Conservation (phyloP, 2,113 vertebrate species). For the Calypte anna region DNA sequence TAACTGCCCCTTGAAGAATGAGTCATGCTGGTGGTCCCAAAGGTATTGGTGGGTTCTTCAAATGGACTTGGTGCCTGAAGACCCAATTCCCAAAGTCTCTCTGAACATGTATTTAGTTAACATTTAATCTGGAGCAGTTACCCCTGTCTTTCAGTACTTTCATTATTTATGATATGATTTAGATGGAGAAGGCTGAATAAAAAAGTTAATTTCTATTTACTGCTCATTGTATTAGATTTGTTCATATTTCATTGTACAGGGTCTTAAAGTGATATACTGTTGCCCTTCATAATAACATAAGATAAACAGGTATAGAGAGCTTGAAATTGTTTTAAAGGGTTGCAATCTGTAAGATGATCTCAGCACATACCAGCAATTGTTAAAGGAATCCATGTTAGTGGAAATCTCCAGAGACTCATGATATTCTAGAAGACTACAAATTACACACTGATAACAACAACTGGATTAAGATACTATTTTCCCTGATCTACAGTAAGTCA, state of each 20-base stretch:
- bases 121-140: background rate
- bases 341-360: slow-evolving; percentile 24
- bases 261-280: background rate
- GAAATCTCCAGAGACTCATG: background rate
- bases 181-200: background rate
- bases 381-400: slow-evolving; percentile 17
- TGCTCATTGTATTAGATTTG: background rate
- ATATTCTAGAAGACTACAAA: background rate
- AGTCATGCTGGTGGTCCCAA: background rate
- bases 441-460: background rate
- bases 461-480: background rate
- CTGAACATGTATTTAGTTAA: background rate
- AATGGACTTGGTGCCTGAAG: background rate
- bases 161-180: background rate
- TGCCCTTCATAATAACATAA: background rate
- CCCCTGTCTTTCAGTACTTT: background rate
- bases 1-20: background rate
- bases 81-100: background rate
- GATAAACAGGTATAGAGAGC: background rate
- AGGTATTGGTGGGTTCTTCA: background rate
- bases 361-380: background rate
- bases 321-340: slow-evolving; percentile 20
- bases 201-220: background rate
- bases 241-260: background rate
- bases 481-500: background rate